These are phyloP conservation scores for Pelosia muscerda DNA, from an alignment of 2,888 invertebrate species.

Conservation along the genomic window DNA sequence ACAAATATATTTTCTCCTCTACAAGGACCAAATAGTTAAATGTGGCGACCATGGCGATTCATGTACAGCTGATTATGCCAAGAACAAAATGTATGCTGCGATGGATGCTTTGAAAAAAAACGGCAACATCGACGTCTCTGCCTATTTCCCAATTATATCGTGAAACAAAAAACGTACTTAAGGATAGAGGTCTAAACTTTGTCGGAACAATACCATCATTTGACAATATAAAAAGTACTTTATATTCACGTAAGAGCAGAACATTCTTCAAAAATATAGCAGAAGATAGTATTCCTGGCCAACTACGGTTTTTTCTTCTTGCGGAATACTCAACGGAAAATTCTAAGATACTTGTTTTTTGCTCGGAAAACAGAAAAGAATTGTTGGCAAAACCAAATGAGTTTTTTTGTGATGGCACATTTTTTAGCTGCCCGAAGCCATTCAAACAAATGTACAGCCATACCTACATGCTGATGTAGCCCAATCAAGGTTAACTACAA, in stretches of 20 bases:
- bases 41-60: no score
- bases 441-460: neutral
- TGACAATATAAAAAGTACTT: neutral
- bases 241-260: neutral
- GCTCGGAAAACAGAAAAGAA: neutral
- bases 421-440: neutral
- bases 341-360: neutral
- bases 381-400: neutral
- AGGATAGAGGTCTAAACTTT: neutral
- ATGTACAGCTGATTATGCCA: no score
- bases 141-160: no score
- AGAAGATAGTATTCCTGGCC: neutral
- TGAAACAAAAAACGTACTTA: no score
- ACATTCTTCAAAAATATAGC: neutral
- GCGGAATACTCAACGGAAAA: neutral
- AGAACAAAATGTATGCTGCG: no score
- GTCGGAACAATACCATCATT: neutral
- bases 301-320: neutral
- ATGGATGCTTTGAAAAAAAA: no score
- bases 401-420: conserved; percentile 5
- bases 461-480: no score
- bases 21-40: no score
- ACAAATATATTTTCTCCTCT: no score
- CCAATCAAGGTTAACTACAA: no score
- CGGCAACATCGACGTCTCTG: no score